Conservation (phyloP, 1,140 invertebrate genomes). For the Zophobas morio region DNA sequence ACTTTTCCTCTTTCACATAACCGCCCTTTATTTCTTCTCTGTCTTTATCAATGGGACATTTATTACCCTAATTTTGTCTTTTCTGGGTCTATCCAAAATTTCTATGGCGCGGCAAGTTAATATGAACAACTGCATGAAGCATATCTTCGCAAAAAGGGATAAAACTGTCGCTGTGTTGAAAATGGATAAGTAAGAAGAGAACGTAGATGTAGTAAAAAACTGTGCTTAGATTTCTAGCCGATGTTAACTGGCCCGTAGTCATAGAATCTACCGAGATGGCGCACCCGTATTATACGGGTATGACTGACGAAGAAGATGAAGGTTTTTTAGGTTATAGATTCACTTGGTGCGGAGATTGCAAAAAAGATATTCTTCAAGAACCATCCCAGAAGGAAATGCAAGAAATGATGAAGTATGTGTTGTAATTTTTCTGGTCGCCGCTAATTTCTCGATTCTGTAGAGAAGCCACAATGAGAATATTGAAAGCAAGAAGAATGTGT, state of each 20-base stretch:
- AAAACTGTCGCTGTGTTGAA: constrained; percentile 13
- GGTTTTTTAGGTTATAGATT: constrained; percentile 8
- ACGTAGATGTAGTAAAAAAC: neutral
- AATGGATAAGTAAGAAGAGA: constrained; percentile 29
- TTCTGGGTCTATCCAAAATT: constrained; percentile 5
- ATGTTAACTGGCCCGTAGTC: constrained; percentile 48
- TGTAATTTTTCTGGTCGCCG: neutral
- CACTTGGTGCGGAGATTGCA: constrained; percentile 67
- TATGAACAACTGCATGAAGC: constrained; percentile 43
- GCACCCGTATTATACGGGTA: constrained; percentile 68
- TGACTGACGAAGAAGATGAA: constrained; percentile 64
- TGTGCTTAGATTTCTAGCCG: constrained; percentile 42
- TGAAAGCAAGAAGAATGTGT: constrained; percentile 69
- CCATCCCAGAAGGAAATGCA: constrained; percentile 68
- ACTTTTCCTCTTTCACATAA: neutral
- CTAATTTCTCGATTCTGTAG: neutral
- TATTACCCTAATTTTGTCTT: neutral
- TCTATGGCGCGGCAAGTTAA: constrained; percentile 25
- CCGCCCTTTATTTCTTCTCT: constrained; percentile 3
- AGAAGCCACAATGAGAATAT: constrained; percentile 68
- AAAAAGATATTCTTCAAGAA: constrained; percentile 68
- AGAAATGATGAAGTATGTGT: constrained; percentile 68
- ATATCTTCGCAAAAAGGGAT: constrained; percentile 30
- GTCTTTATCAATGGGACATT: constrained; percentile 13
- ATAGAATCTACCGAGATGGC: constrained; percentile 67